Evolutionary conservation across 2,113 vertebrate genomes (phyloP).

Genomic region (Scophthalmus maximus): DNA sequence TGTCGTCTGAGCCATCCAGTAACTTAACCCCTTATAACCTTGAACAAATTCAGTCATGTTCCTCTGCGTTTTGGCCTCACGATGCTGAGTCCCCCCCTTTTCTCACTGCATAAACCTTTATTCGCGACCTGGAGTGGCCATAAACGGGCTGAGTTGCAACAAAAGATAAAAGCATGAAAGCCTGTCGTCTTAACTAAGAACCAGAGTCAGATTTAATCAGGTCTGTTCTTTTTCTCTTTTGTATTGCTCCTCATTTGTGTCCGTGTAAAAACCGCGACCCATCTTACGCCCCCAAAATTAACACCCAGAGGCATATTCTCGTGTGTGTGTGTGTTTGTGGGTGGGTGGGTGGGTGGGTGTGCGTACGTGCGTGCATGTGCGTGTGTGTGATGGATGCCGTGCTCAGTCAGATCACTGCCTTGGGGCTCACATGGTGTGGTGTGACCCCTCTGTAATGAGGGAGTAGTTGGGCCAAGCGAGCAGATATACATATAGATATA

Average conservation of each 20-base stretch:
- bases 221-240: neutral
- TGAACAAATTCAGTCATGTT: slow-evolving; percentile 30
- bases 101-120: slow-evolving; percentile 38
- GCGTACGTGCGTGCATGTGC: neutral
- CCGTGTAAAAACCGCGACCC: slow-evolving; percentile 9
- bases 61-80: slow-evolving; percentile 11
- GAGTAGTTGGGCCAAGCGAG: slow-evolving; percentile 45
- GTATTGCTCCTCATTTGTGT: neutral
- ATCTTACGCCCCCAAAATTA: slow-evolving; percentile 22
- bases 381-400: slow-evolving; percentile 51
- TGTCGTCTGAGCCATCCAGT: slow-evolving; percentile 5
- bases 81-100: slow-evolving; percentile 9
- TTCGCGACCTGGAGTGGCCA: slow-evolving; percentile 6
- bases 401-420: slow-evolving; percentile 44
- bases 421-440: slow-evolving; percentile 54
- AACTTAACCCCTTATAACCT: slow-evolving; percentile 20
- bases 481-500: slow-evolving; percentile 6
- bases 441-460: slow-evolving; percentile 65
- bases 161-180: neutral
- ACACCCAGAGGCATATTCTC: slow-evolving; percentile 26
- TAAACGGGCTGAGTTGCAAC: slow-evolving; percentile 28
- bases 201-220: neutral
- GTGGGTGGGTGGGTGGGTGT: neutral
- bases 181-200: neutral
- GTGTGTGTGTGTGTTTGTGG: slow-evolving; percentile 1